These are phyloP conservation scores for Myotis brandtii DNA, from an alignment of 2,113 vertebrate genomes.

Conservation along the genomic window DNA sequence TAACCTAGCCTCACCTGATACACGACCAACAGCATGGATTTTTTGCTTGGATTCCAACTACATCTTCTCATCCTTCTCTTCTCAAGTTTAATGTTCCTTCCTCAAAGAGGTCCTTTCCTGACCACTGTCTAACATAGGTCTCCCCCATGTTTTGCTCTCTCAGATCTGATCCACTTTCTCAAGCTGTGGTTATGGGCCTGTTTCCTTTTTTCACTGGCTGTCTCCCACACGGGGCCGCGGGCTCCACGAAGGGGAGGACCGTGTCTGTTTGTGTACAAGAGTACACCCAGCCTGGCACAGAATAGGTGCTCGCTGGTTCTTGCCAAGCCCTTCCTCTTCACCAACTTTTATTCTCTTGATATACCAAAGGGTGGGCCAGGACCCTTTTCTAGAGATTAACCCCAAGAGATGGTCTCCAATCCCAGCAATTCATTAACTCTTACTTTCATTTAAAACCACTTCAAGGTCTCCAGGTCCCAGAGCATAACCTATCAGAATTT, in stretches of 20 bases:
- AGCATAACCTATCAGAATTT: background rate
- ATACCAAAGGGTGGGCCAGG: background rate
- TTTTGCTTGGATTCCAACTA: background rate
- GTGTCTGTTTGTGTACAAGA: background rate
- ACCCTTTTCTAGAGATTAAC: background rate
- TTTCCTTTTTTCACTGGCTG: background rate
- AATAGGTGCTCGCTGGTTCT: background rate
- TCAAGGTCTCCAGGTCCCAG: background rate
- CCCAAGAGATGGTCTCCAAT: background rate
- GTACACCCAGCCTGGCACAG: background rate
- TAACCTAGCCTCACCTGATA: no score
- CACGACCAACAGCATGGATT: background rate
- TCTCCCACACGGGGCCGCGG: background rate
- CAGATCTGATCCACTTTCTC: no score
- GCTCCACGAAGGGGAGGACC: background rate
- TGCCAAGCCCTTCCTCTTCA: background rate
- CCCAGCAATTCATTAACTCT: background rate
- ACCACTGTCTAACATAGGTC: background rate
- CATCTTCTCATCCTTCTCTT: background rate
- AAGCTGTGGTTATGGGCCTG: background rate
- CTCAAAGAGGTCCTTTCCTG: background rate
- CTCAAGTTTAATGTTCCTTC: background rate
- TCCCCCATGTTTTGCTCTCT: background rate
- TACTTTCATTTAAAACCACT: background rate
- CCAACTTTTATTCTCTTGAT: no score